A percentile compares a stretch with the other conserved stretches of the same genome.
These are phyloP conservation scores for Amphiprion percula DNA, from an alignment of 2,113 vertebrate species.

Conservation along the genomic window DNA sequence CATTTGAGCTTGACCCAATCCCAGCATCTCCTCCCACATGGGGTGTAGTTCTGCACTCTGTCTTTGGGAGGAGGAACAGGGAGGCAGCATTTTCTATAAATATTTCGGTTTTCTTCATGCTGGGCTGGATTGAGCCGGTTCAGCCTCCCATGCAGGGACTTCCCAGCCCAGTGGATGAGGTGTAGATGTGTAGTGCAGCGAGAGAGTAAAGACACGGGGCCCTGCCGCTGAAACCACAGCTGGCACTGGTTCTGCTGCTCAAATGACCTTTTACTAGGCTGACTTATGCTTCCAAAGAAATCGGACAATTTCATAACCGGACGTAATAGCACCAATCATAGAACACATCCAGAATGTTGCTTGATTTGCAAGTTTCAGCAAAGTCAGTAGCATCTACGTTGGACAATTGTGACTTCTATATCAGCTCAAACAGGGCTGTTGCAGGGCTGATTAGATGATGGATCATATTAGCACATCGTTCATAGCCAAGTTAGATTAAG, in stretches of 20 bases:
- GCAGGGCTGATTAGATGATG: not conserved
- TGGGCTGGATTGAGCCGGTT: slow-evolving; percentile 74
- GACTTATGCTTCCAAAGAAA: slow-evolving; percentile 21
- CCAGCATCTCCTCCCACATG: slow-evolving; percentile 56
- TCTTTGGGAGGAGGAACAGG: slow-evolving; percentile 70
- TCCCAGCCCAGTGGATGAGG: slow-evolving; percentile 68
- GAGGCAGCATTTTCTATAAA: slow-evolving; percentile 79
- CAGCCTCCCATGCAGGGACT: slow-evolving; percentile 73
- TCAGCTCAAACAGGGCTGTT: not conserved
- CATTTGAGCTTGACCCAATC: slow-evolving; percentile 43
- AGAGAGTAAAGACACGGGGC: slow-evolving; percentile 7
- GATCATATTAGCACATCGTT: no score
- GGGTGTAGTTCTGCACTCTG: slow-evolving; percentile 55
- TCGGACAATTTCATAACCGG: slow-evolving; percentile 15
- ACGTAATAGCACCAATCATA: not conserved
- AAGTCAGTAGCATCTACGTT: no score
- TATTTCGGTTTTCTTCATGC: slow-evolving; percentile 71
- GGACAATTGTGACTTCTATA: not conserved
- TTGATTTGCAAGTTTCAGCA: not conserved
- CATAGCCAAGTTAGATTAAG: no score
- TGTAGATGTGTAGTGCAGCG: slow-evolving; percentile 32
- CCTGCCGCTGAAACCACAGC: slow-evolving; percentile 1
- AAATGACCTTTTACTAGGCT: slow-evolving; percentile 26
- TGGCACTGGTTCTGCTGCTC: slow-evolving; percentile 17
- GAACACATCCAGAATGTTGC: not conserved